phyloP scores from a whole-genome alignment of 2,888 invertebrate species.

The Parthenolecanium corni region DNA sequence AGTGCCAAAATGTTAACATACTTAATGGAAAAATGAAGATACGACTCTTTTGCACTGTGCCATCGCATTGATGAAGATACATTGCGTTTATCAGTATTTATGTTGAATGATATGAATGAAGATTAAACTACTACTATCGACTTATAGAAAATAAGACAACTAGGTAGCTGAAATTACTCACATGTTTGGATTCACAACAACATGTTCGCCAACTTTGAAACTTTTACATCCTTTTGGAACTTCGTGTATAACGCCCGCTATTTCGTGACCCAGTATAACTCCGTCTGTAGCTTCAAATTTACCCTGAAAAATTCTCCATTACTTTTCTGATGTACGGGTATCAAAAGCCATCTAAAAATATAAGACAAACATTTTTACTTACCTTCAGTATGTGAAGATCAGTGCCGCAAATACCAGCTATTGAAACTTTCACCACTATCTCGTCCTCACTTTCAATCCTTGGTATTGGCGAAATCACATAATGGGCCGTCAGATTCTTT shows the following conservation, averaged over 20 bases:
- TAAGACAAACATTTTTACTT: slow-evolving; percentile 33
- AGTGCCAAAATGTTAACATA: no score
- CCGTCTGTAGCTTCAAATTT: slow-evolving; percentile 3
- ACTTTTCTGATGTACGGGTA: not conserved
- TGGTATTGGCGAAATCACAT: slow-evolving; percentile 41
- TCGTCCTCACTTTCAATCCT: slow-evolving; percentile 47
- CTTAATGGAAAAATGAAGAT: no score
- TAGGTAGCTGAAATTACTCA: no score
- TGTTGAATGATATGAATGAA: no score
- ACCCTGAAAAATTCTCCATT: not conserved
- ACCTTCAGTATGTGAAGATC: slow-evolving; percentile 61
- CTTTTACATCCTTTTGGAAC: not conserved
- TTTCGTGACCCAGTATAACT: slow-evolving; percentile 17
- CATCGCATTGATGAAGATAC: no score
- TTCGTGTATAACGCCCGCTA: not conserved
- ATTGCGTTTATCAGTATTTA: no score
- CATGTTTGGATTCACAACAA: slow-evolving; percentile 20
- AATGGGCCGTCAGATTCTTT: not conserved
- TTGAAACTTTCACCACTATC: slow-evolving; percentile 50
- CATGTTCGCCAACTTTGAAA: slow-evolving; percentile 1
- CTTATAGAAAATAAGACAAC: no score
- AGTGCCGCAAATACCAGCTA: slow-evolving; percentile 59
- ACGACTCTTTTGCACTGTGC: no score
- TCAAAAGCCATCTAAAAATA: not conserved
- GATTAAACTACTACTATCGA: no score